Conservation (phyloP, 2,113 vertebrate genomes). For the Zosterops japonicus region DNA sequence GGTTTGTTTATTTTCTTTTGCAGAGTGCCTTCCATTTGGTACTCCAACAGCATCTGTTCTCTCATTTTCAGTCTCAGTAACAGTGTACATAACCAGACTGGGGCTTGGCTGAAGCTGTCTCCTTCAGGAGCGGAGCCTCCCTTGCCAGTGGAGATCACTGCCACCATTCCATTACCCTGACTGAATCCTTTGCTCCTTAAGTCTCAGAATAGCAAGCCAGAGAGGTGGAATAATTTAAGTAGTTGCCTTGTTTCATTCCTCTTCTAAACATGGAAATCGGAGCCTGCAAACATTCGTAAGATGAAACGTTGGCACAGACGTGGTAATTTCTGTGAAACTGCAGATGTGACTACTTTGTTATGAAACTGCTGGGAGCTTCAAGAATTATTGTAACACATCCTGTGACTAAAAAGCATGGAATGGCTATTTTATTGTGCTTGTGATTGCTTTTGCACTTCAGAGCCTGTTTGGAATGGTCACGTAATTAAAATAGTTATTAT, state of each 20-base stretch:
- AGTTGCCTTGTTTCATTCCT: constrained; percentile 29
- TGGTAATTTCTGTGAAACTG: constrained; percentile 27
- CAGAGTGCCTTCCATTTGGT: neutral
- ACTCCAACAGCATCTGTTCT: neutral
- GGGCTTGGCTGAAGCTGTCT: neutral
- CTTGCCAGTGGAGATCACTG: neutral
- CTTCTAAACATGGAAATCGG: constrained; percentile 34
- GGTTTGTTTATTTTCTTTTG: constrained; percentile 11
- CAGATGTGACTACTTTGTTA: constrained; percentile 32
- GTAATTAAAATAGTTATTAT: neutral
- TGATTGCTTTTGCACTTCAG: neutral
- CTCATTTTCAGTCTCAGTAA: neutral
- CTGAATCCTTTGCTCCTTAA: neutral
- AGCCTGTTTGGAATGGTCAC: neutral
- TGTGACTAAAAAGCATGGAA: constrained; percentile 17
- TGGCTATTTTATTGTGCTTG: neutral
- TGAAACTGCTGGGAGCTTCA: constrained; percentile 26
- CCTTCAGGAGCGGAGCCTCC: neutral
- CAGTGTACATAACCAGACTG: neutral
- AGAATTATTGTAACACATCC: constrained; percentile 18
- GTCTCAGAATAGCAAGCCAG: constrained; percentile 6
- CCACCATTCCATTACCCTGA: constrained; percentile 8
- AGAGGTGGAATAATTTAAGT: constrained; percentile 26
- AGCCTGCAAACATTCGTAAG: neutral
- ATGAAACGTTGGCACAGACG: neutral